phyloP scores from a whole-genome alignment of 2,113 vertebrate species.

The Otus sunia region DNA sequence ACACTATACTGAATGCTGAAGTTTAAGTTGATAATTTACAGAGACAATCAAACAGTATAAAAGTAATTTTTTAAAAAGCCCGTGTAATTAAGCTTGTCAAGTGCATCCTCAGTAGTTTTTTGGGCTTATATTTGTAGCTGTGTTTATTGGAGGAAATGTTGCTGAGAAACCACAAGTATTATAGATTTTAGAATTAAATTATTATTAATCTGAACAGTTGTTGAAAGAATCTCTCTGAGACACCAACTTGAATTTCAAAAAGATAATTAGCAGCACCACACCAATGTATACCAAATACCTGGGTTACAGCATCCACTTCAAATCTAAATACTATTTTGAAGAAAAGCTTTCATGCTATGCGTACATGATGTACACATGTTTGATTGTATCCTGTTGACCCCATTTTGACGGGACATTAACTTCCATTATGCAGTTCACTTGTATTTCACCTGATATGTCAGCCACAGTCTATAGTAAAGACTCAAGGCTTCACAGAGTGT shows the following conservation, averaged over 20 bases:
- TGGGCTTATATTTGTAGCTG: not conserved
- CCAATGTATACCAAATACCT: not conserved
- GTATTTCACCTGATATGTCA: slow-evolving; percentile 59
- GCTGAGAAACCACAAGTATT: not conserved
- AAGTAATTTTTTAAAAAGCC: not conserved
- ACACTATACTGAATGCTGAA: not conserved
- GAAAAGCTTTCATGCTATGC: not conserved
- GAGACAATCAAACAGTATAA: not conserved
- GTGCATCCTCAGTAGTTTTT: not conserved
- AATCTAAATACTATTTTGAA: not conserved
- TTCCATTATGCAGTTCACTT: slow-evolving; percentile 69
- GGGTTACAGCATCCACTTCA: not conserved
- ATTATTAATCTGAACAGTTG: not conserved
- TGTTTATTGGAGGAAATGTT: not conserved
- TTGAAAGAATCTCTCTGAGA: not conserved
- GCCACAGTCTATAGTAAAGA: slow-evolving; percentile 8
- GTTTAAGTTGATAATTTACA: not conserved
- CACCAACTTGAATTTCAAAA: not conserved
- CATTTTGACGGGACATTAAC: slow-evolving; percentile 65
- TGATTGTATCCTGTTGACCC: slow-evolving; percentile 64
- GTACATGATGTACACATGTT: slow-evolving; percentile 5
- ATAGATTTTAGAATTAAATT: not conserved
- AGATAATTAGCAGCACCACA: not conserved
- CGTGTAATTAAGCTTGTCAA: not conserved
- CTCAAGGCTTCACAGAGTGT: slow-evolving; percentile 27